Conservation (phyloP, 2,113 vertebrate species). For the Lucifuga dentata region DNA sequence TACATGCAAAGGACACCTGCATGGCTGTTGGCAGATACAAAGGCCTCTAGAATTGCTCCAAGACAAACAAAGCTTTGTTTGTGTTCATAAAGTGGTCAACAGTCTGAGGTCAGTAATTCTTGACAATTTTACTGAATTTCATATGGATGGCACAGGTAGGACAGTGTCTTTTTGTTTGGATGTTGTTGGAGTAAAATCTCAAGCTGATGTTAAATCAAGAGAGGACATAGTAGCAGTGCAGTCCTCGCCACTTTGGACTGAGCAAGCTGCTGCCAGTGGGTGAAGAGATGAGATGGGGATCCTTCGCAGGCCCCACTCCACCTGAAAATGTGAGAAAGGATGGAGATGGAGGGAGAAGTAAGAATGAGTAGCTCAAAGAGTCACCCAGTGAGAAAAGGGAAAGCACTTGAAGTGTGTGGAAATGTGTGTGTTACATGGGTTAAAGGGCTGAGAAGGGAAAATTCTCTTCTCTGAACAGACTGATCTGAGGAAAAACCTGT, state of each 20-base stretch:
- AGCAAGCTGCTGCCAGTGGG: slow-evolving; percentile 26
- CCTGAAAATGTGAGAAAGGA: slow-evolving; percentile 68
- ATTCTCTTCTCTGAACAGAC: slow-evolving; percentile 5
- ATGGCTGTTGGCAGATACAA: slow-evolving; percentile 81
- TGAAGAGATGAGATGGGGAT: slow-evolving; percentile 39
- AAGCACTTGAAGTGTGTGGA: slow-evolving; percentile 18
- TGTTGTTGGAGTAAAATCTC: slow-evolving; percentile 5
- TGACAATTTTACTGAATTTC: slow-evolving; percentile 42
- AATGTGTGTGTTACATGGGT: slow-evolving; percentile 12
- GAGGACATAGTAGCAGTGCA: slow-evolving; percentile 28
- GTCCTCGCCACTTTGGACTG: no score
- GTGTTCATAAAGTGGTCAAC: slow-evolving; percentile 11
- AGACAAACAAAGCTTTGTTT: slow-evolving; percentile 3
- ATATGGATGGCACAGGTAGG: slow-evolving; percentile 39
- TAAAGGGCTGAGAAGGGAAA: slow-evolving; percentile 6
- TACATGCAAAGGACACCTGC: slow-evolving; percentile 99
- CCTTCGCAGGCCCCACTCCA: slow-evolving; percentile 48
- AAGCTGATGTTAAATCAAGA: slow-evolving; percentile 16
- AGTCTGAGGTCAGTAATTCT: slow-evolving; percentile 30
- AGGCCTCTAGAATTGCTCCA: slow-evolving; percentile 33
- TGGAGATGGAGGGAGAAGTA: slow-evolving; percentile 63
- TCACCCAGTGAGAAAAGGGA: slow-evolving; percentile 23
- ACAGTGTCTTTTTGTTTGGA: slow-evolving; percentile 3
- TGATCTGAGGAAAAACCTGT: neutral
- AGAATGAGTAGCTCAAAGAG: slow-evolving; percentile 49